phyloP scores from a whole-genome alignment of 2,113 vertebrate species.

The Larimichthys crocea region DNA sequence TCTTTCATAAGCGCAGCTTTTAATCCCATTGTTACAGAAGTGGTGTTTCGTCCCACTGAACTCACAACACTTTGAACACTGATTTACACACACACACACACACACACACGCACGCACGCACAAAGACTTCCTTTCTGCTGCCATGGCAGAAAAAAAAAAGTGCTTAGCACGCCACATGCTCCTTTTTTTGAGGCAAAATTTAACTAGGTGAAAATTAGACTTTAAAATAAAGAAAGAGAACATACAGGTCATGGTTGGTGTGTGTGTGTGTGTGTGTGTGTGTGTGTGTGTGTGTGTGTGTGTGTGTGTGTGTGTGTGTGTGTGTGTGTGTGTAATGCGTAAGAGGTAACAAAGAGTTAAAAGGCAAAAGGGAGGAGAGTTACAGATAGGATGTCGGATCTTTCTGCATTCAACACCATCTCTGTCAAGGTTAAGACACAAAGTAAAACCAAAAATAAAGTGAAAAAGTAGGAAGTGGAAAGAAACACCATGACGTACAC shows the following conservation, averaged over 20 bases:
- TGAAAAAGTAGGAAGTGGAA: not conserved
- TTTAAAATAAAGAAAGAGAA: constrained; percentile 69
- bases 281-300: constrained; percentile 5
- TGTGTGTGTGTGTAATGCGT: constrained; percentile 15
- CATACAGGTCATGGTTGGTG: constrained; percentile 9
- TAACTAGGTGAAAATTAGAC: constrained; percentile 74
- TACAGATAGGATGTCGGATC: not conserved
- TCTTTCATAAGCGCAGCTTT: constrained; percentile 72
- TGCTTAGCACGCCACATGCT: constrained; percentile 71
- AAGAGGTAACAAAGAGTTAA: not conserved
- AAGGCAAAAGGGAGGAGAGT: not conserved
- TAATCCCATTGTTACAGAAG: constrained; percentile 77
- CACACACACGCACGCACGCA: constrained; percentile 33
- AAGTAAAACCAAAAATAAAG: constrained; percentile 2
- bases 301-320: constrained; percentile 8
- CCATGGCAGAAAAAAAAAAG: constrained; percentile 75
- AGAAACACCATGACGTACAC: not conserved
- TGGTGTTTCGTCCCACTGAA: constrained; percentile 77
- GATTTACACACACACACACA: constrained; percentile 65
- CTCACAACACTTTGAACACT: constrained; percentile 74
- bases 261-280: constrained; percentile 14
- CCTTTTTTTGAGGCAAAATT: constrained; percentile 67
- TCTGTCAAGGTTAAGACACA: constrained; percentile 7
- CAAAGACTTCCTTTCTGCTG: constrained; percentile 72
- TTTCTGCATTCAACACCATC: not conserved